Base-by-base conservation (phyloP, 2,797 vertebrate genomes). In the Mormyrops attenuatus region DNA sequence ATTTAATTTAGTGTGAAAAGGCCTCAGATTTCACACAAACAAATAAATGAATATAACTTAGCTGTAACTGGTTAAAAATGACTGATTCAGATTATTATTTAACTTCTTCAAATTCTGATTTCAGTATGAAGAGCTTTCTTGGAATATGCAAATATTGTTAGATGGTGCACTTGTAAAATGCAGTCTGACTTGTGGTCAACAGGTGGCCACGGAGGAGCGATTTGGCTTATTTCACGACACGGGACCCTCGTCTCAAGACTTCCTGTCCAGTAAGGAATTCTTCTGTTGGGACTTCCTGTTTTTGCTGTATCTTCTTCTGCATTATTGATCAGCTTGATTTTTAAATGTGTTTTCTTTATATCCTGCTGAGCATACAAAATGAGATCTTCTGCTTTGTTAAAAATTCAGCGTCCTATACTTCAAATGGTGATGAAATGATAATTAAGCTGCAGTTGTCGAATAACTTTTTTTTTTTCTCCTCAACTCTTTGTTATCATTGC, bases 201-300 rank as follows among this genome's bases (percentile, higher is more conserved):
- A 97, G 97, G 94, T 96, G 22, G 95, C 95, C 5, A 94, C 95
- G 89, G 96, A 96, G 0, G 96, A 97, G 93, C 95, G 94, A 85
- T 96, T 96, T 90, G 96, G 95, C 84, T 94, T 96, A 87, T 92
- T 96, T 88, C 95, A 96, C 84, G 96, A 96, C 91, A 95, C 96
- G 91, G 96, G 94, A 82, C 95, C 95, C 60, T 91, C 95, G 52
- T 96, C 96, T 9, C 97, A 97, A 91, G 95, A 96, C 92, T 97
- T 97, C 91, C 95, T 97, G 88, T 97, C 96, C 89, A 94, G 97
- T 97, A 96, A 96, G 96, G 95, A 90, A 30, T 11, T 41, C n/a
- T n/a, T 55, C 73, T 38, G 15, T 80, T 0, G 1, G 66, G 2
- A 34, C 6, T 3, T 88, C 20, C 44, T 50, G 1, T 73, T 50